These are phyloP conservation scores for Aspidoscelis tigris DNA, from an alignment of 2,113 vertebrate species.

Conservation along the genomic window DNA sequence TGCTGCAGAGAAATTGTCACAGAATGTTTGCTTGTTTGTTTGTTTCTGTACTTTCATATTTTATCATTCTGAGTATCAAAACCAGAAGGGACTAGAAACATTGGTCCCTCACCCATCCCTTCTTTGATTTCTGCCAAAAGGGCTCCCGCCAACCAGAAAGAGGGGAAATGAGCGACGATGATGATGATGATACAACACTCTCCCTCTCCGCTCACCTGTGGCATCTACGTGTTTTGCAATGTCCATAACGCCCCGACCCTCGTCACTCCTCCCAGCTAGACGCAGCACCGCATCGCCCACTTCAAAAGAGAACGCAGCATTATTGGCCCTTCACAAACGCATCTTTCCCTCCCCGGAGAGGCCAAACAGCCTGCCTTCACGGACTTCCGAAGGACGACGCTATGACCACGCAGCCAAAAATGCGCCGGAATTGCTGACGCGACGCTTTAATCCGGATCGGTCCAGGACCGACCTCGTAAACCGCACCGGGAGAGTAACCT, in stretches of 20 bases:
- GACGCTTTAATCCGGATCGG: background rate
- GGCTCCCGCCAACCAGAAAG: no score
- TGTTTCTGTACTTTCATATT: no score
- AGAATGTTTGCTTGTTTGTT: no score
- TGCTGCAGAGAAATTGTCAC: no score
- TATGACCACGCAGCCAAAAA: background rate
- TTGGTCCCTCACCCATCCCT: no score
- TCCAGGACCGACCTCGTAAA: background rate
- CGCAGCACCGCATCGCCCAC: background rate
- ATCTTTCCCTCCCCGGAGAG: background rate
- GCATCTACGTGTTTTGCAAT: background rate
- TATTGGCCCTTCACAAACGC: background rate
- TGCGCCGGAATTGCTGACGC: no score
- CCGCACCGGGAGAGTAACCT: background rate
- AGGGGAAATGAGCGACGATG: no score
- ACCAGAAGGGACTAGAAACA: no score
- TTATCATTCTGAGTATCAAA: no score
- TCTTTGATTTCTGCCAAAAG: no score
- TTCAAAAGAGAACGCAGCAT: background rate
- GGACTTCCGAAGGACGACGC: background rate
- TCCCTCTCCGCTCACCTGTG: no score
- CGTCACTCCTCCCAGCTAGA: background rate
- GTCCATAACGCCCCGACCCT: background rate
- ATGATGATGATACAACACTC: no score
- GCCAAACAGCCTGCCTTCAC: background rate